Conservation (phyloP, 1,140 invertebrate genomes). For the Samia ricini region DNA sequence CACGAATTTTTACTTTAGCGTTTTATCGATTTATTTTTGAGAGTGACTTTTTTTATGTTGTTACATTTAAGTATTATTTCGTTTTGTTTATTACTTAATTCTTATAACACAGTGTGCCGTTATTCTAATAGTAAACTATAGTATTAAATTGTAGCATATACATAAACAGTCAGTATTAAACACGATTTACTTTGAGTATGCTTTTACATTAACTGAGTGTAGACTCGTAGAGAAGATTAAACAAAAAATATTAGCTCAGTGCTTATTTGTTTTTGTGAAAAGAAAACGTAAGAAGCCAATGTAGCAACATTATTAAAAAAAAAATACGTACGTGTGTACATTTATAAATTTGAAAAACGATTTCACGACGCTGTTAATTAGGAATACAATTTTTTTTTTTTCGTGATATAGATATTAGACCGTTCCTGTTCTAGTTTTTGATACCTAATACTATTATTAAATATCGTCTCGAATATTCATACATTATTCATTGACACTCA, state of each 20-base stretch:
- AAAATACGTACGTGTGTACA: not conserved
- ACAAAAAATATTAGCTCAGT: conserved; percentile 45
- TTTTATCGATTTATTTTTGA: conserved; percentile 49
- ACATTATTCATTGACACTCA: conserved; percentile 8
- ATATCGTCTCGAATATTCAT: not conserved
- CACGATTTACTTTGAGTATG: conserved; percentile 64
- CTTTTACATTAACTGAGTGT: conserved; percentile 66
- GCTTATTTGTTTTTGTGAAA: conserved; percentile 34
- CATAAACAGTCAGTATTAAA: conserved; percentile 57
- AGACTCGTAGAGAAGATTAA: conserved; percentile 52
- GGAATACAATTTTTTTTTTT: not conserved
- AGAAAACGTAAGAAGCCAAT: conserved; percentile 8
- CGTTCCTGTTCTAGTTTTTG: not conserved
- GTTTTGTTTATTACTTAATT: conserved; percentile 20
- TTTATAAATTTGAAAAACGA: not conserved
- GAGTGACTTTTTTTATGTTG: conserved; percentile 55
- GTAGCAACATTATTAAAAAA: not conserved
- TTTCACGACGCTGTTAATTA: not conserved
- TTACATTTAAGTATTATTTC: conserved; percentile 27
- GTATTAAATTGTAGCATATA: conserved; percentile 51
- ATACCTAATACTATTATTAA: not conserved
- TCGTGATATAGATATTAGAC: not conserved
- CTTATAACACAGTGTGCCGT: conserved; percentile 65
- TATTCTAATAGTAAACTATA: conserved; percentile 66
- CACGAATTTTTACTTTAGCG: conserved; percentile 53